Base-by-base conservation (phyloP, 2,888 invertebrate species). In the Caenorhabditis sulstoni region DNA sequence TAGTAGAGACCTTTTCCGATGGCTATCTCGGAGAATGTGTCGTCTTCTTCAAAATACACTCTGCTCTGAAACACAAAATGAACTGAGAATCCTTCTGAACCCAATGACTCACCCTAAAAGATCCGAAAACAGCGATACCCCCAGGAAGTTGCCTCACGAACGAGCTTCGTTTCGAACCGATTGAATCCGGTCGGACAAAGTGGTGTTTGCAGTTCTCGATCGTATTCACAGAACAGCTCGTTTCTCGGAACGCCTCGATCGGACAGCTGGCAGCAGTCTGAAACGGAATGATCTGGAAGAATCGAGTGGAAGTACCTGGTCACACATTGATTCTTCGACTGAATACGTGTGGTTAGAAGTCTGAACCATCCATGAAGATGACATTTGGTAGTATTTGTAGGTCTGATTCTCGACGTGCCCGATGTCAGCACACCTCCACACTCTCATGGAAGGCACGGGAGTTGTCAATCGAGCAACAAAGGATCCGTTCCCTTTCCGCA, bases 341-440 rank as follows among this genome's bases (percentile, higher is more conserved):
- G 35, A 68, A 12, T 16, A 23, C 1, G 11, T 41, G 8, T 20
- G 22, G 2, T 52, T n/a, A 0, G 44, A 29, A 11, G 29, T 49
- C 16, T 55, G 41, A 0, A 44, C 18, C 52, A 68, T 68, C 67
- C 67, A 68, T 1, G 12, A 16, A 0, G 58, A 41, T 1, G 23
- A 22, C 3, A 68, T 23, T 9, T 52, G 14, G 44, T 59, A 68
- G 37, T 58, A 68, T n/a, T 68, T 41, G 23, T 68, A 68, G 5
- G 5, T 16, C 3, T 20, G 29, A n/a, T 59, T 52, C 2, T 14
- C 18, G 8, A 45, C 22, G 16, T 1, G 11, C 22, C 67, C 67
- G 11, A 68, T 59, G 22, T 68, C 67, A 29, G 50, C 58, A 44
- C 67, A 68, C 44, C 23, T 68, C 59, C 67, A 59, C 16, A 59